These are phyloP conservation scores for Alces alces DNA, from an alignment of 2,113 vertebrate species.

Conservation along the genomic window DNA sequence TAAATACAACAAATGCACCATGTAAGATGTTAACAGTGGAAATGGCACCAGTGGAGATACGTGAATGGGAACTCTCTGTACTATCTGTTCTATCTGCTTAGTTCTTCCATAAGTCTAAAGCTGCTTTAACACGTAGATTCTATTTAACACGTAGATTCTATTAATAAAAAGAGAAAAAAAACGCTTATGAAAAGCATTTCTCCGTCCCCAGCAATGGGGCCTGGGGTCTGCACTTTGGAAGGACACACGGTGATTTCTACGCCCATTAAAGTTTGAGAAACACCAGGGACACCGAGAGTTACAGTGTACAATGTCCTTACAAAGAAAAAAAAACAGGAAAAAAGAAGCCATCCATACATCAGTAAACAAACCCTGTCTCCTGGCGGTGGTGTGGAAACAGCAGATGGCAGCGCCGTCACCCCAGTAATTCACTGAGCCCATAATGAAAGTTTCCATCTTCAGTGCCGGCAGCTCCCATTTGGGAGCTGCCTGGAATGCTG, in stretches of 20 bases:
- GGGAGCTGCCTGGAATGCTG: background rate
- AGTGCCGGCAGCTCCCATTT: background rate
- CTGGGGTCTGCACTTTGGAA: background rate
- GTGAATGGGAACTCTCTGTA: background rate
- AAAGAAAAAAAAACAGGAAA: background rate
- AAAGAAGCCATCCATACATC: background rate
- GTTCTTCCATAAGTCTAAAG: background rate
- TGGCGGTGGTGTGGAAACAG: background rate
- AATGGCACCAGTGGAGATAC: background rate
- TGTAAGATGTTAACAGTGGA: background rate
- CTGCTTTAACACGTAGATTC: background rate
- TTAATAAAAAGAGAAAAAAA: background rate
- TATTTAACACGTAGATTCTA: background rate
- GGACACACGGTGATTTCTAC: background rate
- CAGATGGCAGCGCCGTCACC: background rate
- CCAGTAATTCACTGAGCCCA: background rate
- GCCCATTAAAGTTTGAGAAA: background rate
- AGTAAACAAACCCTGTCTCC: background rate
- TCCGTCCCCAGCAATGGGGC: background rate
- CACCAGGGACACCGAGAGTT: background rate
- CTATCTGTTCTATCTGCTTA: background rate
- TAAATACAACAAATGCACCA: background rate
- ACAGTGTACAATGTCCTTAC: background rate
- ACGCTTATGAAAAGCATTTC: background rate
- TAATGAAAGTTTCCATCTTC: background rate